Base-by-base conservation (phyloP, 53 echinoderm and acorn worm species). In the Arbacia lixula region DNA sequence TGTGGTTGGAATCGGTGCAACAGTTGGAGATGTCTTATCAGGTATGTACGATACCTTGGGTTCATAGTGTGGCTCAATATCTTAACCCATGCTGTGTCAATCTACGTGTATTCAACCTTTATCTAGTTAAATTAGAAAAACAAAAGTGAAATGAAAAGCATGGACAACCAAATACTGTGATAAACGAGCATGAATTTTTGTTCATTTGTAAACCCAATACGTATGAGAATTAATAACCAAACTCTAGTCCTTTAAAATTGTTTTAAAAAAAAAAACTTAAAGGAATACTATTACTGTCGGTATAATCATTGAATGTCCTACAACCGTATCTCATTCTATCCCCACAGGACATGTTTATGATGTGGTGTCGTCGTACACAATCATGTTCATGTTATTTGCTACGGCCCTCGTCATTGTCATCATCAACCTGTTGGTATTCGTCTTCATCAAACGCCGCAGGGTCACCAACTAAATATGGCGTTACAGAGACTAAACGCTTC, bases 11-110 rank as follows among this genome's bases (percentile, higher is more conserved):
- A n/a, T 49, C 17, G 82, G 82, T 63, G 49, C 42, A 12, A 63
- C 46, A 3, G n/a, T 43, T 17, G 82, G 82, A 29, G 82, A 81
- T 12, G n/a, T 39, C 12, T 5, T 81, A 34, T 64, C 82, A 64
- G 82, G 82, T 81, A 22, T 10, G 65, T 64, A 30, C 14, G 22
- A 5, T 12, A 20, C 19, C 58, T 20, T 5, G 58, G 5, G 22
- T 19, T 21, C 5, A 10, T 10, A 46, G 14, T 10, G 49, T 10
- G 49, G 14, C 14, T 10, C 49, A 46, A 46, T 46, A n/a, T n/a
- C n/a, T n/a, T n/a, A n/a, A n/a, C n/a, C n/a, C n/a, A n/a, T n/a
- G n/a, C n/a, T n/a, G n/a, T n/a, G n/a, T n/a, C n/a, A n/a, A n/a
- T n/a, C n/a, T n/a, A n/a, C n/a, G n/a, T n/a, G n/a, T n/a, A n/a